These are phyloP conservation scores for Cephus rjabovi DNA, from an alignment of 2,888 invertebrate genomes.

Conservation along the genomic window DNA sequence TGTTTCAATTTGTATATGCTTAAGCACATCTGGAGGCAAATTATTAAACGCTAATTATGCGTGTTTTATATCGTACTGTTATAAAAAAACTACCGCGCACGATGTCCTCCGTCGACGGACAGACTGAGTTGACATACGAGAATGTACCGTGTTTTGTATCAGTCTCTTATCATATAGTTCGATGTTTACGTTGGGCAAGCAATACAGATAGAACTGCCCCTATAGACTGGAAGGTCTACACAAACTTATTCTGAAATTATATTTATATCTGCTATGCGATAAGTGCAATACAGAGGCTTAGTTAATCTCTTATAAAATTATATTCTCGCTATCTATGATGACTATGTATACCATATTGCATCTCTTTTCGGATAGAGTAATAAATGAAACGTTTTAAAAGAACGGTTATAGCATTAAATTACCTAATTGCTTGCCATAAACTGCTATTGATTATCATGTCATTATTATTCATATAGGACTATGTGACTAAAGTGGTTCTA, in stretches of 20 bases:
- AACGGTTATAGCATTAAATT: not conserved
- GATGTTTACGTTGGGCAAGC: not conserved
- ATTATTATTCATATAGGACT: too few relatives aligned
- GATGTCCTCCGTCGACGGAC: conserved; percentile 37
- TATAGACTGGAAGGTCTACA: not conserved
- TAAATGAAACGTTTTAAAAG: not conserved
- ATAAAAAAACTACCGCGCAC: conserved; percentile 30
- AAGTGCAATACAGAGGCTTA: not conserved
- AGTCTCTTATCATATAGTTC: conserved; percentile 34
- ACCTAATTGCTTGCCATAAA: too few relatives aligned
- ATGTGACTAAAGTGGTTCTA: too few relatives aligned
- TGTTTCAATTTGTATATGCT: not conserved
- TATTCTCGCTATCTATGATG: not conserved
- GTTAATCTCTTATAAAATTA: not conserved
- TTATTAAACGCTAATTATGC: not conserved
- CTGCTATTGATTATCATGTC: too few relatives aligned
- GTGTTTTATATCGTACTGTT: conserved; percentile 3
- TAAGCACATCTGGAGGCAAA: not conserved
- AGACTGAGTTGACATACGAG: conserved; percentile 39
- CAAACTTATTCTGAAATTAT: not conserved
- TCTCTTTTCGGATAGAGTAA: not conserved
- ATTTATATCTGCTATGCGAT: not conserved
- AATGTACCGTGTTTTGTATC: conserved; percentile 37
- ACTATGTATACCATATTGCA: not conserved
- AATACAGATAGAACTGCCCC: not conserved